Evolutionary conservation across 1,140 invertebrate genomes (phyloP).

Genomic region (Monochamus saltuarius): DNA sequence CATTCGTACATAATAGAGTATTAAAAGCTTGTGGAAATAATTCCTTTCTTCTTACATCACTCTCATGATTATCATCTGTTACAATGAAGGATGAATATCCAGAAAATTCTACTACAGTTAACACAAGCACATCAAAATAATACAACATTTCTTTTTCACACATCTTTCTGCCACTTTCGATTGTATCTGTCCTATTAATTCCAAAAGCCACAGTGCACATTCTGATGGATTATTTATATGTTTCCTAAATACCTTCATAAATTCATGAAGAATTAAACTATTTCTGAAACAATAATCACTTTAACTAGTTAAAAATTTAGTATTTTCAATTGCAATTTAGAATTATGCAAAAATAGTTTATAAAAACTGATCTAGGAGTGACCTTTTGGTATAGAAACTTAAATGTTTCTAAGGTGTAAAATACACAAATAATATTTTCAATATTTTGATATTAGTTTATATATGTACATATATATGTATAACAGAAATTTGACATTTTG

Average conservation of each 20-base stretch:
- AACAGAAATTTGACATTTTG: too few relatives aligned
- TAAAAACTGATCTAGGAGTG: too few relatives aligned
- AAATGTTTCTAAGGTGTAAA: too few relatives aligned
- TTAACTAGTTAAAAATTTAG: too few relatives aligned
- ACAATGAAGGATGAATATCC: slow-evolving; percentile 50
- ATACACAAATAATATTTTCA: too few relatives aligned
- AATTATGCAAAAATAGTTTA: too few relatives aligned
- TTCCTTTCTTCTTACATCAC: slow-evolving; percentile 37
- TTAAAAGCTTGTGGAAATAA: slow-evolving; percentile 49
- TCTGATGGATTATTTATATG: slow-evolving; percentile 28
- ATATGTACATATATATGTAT: too few relatives aligned
- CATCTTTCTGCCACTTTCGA: slow-evolving; percentile 55
- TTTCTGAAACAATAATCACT: too few relatives aligned
- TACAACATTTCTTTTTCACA: slow-evolving; percentile 51
- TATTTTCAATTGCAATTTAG: too few relatives aligned
- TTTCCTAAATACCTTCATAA: slow-evolving; percentile 25
- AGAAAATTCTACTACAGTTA: slow-evolving; percentile 59
- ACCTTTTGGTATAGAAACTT: too few relatives aligned
- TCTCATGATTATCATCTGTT: slow-evolving; percentile 16
- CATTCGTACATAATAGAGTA: slow-evolving; percentile 25
- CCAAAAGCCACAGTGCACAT: slow-evolving; percentile 54
- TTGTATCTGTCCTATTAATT: slow-evolving; percentile 59
- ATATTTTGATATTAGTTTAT: too few relatives aligned
- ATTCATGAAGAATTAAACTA: slow-evolving; percentile 27
- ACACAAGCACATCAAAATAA: slow-evolving; percentile 61